Conservation (phyloP, 2,888 invertebrate species). For the Lacanobia wlatinum region DNA sequence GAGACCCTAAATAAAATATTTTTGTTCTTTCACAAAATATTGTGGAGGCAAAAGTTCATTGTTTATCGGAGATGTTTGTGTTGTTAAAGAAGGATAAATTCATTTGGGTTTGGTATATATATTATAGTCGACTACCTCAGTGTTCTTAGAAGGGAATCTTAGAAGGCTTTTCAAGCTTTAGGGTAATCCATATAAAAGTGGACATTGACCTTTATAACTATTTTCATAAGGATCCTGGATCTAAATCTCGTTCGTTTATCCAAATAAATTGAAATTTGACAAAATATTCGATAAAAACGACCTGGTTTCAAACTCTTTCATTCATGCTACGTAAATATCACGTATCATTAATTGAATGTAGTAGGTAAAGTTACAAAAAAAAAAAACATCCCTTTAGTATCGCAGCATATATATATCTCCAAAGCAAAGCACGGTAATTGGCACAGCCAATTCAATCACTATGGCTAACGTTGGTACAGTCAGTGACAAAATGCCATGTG, state of each 20-base stretch:
- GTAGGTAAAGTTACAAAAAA: not conserved
- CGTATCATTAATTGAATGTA: not conserved
- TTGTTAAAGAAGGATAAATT: not conserved
- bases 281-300: not conserved
- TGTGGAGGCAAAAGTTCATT: conserved; percentile 1
- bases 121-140: not conserved
- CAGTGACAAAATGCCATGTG: no score
- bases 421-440: conserved; percentile 17
- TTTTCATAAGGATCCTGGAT: no score
- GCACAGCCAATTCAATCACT: conserved; percentile 24
- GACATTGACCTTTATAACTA: not conserved
- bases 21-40: conserved; percentile 12
- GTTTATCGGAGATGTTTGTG: conserved; percentile 8
- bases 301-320: not conserved
- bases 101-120: no score
- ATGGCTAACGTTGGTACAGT: not conserved
- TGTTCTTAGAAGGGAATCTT: no score
- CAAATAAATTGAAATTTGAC: not conserved
- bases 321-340: not conserved
- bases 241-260: no score
- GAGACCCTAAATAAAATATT: conserved; percentile 3
- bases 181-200: not conserved
- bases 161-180: not conserved
- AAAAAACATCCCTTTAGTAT: not conserved
- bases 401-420: not conserved